Conservation (phyloP, 2,797 vertebrate species). For the Galago senegalensis region DNA sequence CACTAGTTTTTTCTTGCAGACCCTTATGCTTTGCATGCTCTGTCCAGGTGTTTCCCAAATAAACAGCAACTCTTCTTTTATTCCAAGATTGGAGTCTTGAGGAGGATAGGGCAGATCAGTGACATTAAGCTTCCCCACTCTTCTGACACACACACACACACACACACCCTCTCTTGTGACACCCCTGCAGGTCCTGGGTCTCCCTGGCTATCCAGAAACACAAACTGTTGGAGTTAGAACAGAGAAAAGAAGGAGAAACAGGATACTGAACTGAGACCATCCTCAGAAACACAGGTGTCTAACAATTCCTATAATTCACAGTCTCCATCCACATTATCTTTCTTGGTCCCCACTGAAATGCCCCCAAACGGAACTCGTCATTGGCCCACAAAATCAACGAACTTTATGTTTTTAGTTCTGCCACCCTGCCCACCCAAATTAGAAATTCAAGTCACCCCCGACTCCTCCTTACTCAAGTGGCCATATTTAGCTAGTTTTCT, state of each 20-base stretch:
- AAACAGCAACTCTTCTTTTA: background rate
- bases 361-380: background rate
- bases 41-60: background rate
- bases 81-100: background rate
- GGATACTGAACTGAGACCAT: background rate
- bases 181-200: too few relatives aligned
- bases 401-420: slow-evolving; percentile 37
- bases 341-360: background rate
- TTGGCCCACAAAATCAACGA: background rate
- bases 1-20: background rate
- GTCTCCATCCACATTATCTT: background rate
- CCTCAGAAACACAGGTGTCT: background rate
- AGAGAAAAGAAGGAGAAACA: background rate
- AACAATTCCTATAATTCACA: background rate
- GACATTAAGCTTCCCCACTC: background rate
- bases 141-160: background rate
- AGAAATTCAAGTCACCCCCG: background rate
- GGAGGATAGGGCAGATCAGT: background rate
- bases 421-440: background rate
- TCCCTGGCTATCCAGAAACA: background rate
- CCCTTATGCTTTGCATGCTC: background rate
- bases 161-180: background rate
- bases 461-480: background rate
- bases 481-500: background rate
- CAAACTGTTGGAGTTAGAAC: background rate